Evolutionary conservation across 2,797 vertebrate genomes (phyloP).

Genomic region (Numenius phaeopus): DNA sequence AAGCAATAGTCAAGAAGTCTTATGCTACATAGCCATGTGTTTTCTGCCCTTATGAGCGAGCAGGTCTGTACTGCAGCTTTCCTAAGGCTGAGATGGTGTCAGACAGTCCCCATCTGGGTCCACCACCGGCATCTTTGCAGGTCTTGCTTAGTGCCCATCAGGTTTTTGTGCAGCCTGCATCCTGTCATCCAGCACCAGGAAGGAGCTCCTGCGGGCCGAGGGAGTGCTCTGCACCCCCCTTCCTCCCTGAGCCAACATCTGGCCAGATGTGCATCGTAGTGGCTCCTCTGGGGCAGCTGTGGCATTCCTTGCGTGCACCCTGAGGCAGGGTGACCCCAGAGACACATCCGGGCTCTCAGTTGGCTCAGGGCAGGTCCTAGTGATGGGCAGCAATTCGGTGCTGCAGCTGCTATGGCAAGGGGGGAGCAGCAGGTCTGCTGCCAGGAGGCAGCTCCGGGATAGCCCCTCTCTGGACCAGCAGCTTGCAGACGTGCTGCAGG

Average conservation of each 20-base stretch:
- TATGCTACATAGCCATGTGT: neutral
- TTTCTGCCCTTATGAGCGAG: neutral
- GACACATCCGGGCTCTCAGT: neutral
- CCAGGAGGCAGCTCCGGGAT: neutral
- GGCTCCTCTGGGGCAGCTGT: neutral
- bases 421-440: neutral
- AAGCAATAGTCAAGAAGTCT: neutral
- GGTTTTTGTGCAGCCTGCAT: neutral
- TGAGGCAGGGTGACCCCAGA: neutral
- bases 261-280: neutral
- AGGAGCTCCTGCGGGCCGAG: neutral
- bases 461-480: neutral
- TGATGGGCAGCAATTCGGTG: neutral
- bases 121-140: neutral
- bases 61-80: neutral
- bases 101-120: neutral
- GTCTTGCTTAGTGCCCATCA: neutral
- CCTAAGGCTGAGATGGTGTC: neutral
- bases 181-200: neutral
- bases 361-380: neutral
- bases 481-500: neutral
- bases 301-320: neutral
- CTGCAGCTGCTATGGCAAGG: neutral
- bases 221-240: neutral
- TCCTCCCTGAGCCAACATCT: neutral